Evolutionary conservation across 2,888 invertebrate species (phyloP), one percentile per base, ranked within the genome.

Genomic region (Andrena hattorfiana): DNA sequence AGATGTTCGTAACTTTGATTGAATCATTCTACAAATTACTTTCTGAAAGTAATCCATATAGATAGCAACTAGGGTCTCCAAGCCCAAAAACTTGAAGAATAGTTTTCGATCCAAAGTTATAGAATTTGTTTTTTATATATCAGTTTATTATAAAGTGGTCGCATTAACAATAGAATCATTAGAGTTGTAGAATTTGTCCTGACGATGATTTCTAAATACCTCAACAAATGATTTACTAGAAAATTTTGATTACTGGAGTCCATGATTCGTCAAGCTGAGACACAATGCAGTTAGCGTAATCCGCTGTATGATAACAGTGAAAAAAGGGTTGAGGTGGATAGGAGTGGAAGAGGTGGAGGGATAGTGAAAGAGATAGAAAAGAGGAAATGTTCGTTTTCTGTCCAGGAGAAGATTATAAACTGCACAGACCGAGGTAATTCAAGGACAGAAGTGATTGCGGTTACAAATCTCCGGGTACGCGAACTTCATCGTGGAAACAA

Each of bases 361-460:
- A 10, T 20, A 64, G 64, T 54, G 67, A 66, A 75, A 70, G 75
- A 62, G 59, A 54, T 30, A 56, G 72, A 51, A 66, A 60, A 56
- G 81, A 73, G 79, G 60, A 76, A 77, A 81, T 63, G 84, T 86
- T 83, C 77, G 81, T 86, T 85, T 86, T 70, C 81, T 72, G 77
- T 56, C 64, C 84, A 48, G 63, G 63, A 85, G 85, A 75, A 86
- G 87, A 90, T 90, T 90, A 90, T 90, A 87, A 90, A 89, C 87
- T 85, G 78, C 85, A 68, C 72, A 51, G 77, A 72, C 81, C 74
- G 73, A 76, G 84, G 81, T 85, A 83, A 86, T 81, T 77, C 84
- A 79, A 81, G 85, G 87, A 85, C 81, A 76, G 78, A 77, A 80
- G 77, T 66, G 88, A 85, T 87, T 87, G 88, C 70, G 87, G 87